These are phyloP conservation scores for Andrena hattorfiana DNA, from an alignment of 2,888 invertebrate species.

Conservation along the genomic window DNA sequence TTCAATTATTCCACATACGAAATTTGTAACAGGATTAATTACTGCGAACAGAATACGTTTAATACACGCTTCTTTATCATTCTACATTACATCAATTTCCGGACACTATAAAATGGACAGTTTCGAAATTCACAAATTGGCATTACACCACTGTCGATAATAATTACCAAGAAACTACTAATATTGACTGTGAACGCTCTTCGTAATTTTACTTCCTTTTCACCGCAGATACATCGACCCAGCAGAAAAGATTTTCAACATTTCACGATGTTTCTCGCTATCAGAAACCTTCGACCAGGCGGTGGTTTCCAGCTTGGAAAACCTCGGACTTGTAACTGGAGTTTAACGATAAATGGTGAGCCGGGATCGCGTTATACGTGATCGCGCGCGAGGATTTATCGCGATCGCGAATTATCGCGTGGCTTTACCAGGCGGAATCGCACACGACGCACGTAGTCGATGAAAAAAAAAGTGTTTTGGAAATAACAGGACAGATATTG, in stretches of 20 bases:
- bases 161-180: background rate
- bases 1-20: no score
- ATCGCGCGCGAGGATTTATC: slow-evolving; percentile 38
- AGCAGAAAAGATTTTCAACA: background rate
- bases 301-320: slow-evolving; percentile 15
- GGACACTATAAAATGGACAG: background rate
- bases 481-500: slow-evolving; percentile 8
- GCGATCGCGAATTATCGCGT: slow-evolving; percentile 35
- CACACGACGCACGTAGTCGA: slow-evolving; percentile 26
- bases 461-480: slow-evolving; percentile 33
- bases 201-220: background rate
- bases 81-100: no score
- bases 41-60: no score
- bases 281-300: slow-evolving; percentile 3
- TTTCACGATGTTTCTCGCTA: slow-evolving; percentile 27
- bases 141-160: background rate
- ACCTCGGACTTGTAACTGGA: slow-evolving; percentile 25
- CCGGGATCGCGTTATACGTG: slow-evolving; percentile 16
- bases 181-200: background rate
- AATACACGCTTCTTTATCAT: no score
- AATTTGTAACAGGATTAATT: no score
- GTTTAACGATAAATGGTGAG: slow-evolving; percentile 40
- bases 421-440: slow-evolving; percentile 9
- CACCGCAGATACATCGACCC: background rate
- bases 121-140: background rate